phyloP scores from a whole-genome alignment of 1,140 invertebrate species.

The Caenorhabditis briggsae region DNA sequence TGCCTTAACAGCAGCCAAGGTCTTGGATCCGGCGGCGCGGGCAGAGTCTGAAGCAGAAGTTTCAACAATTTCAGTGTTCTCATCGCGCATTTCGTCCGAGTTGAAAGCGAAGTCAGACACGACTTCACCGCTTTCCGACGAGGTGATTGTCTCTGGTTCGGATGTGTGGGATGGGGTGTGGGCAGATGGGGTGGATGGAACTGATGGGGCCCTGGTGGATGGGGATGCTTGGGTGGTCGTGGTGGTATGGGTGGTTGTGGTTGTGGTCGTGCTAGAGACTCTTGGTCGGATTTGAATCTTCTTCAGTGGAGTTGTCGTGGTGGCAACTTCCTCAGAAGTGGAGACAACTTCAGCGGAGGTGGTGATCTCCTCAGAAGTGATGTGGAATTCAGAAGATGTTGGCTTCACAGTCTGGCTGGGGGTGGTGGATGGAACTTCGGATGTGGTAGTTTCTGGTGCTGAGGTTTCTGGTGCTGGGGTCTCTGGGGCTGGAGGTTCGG shows the following conservation, averaged over 20 bases:
- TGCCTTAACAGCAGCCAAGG: neutral
- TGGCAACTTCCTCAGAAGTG: neutral
- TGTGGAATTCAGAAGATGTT: slow-evolving; percentile 16
- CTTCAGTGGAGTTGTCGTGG: slow-evolving; percentile 33
- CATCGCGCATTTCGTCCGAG: slow-evolving; percentile 37
- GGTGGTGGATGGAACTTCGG: slow-evolving; percentile 1
- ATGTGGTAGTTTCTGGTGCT: slow-evolving; percentile 16
- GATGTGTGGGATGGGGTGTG: neutral
- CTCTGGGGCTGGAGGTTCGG: neutral
- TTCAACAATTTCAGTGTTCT: slow-evolving; percentile 42
- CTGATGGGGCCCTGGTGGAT: neutral
- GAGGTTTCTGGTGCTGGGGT: neutral
- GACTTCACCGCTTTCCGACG: slow-evolving; percentile 12
- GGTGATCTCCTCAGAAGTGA: neutral
- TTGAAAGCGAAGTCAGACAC: slow-evolving; percentile 33
- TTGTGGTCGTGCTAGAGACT: slow-evolving; percentile 36
- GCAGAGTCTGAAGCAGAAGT: slow-evolving; percentile 19
- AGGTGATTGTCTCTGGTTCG: slow-evolving; percentile 3
- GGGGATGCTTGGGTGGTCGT: neutral
- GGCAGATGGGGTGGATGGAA: neutral
- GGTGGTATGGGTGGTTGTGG: slow-evolving; percentile 9
- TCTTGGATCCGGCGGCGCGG: slow-evolving; percentile 33
- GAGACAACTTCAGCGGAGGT: neutral
- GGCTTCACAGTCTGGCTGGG: neutral
- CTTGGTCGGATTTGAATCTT: slow-evolving; percentile 35